Conservation (phyloP, 1,140 invertebrate genomes). For the Trichogramma pretiosum region DNA sequence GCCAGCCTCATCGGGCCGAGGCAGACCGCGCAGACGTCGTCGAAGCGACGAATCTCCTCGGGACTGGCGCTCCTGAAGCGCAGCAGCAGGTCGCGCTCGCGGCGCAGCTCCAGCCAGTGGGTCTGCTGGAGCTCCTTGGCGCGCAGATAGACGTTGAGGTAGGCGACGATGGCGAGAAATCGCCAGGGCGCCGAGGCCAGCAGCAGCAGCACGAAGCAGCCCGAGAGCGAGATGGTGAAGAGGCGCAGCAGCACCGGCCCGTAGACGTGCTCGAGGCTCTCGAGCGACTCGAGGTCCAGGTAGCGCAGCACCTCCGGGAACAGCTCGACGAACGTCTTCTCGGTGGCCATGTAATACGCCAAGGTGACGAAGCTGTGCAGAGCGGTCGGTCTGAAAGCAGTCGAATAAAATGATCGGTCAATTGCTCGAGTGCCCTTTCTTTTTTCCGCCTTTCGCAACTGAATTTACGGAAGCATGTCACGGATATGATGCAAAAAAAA, state of each 20-base stretch:
- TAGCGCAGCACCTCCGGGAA: slow-evolving; percentile 50
- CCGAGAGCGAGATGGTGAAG: slow-evolving; percentile 48
- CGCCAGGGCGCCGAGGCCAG: slow-evolving; percentile 49
- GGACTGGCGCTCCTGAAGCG: slow-evolving; percentile 56
- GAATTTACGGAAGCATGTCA: too few relatives aligned
- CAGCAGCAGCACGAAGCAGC: slow-evolving; percentile 47
- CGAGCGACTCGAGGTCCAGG: slow-evolving; percentile 53
- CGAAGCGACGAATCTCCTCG: slow-evolving; percentile 57
- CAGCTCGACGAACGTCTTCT: slow-evolving; percentile 60
- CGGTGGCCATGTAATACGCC: slow-evolving; percentile 63
- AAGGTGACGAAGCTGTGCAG: slow-evolving; percentile 57
- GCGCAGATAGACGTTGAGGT: slow-evolving; percentile 60
- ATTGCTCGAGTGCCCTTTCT: not conserved
- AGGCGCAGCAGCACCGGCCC: slow-evolving; percentile 53
- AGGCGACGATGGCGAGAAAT: slow-evolving; percentile 51
- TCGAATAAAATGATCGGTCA: too few relatives aligned
- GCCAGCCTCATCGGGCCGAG: slow-evolving; percentile 59
- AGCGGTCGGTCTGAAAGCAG: slow-evolving; percentile 45
- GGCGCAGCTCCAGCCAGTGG: slow-evolving; percentile 46
- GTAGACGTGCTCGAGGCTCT: slow-evolving; percentile 59
- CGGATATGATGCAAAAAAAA: too few relatives aligned
- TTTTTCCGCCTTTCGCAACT: not conserved
- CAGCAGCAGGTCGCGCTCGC: slow-evolving; percentile 52
- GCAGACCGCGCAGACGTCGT: slow-evolving; percentile 70
- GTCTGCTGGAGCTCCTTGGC: slow-evolving; percentile 52